These are phyloP conservation scores for Nicator chloris DNA, from an alignment of 2,113 vertebrate genomes.

Conservation along the genomic window DNA sequence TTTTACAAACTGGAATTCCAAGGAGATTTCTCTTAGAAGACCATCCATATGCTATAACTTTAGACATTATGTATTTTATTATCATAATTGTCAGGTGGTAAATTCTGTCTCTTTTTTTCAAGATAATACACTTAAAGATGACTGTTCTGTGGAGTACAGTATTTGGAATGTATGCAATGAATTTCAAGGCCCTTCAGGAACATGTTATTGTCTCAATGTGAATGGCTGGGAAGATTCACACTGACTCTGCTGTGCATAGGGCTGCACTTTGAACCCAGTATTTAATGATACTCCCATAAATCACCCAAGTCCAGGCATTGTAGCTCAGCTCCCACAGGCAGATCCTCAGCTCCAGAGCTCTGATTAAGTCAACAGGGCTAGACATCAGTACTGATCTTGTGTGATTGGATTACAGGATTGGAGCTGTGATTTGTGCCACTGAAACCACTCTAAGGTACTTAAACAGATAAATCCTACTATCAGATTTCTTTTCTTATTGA, in stretches of 20 bases:
- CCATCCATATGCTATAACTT: background rate
- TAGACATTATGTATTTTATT: background rate
- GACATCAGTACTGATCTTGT: background rate
- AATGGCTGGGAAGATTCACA: background rate
- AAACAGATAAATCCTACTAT: slow-evolving; percentile 8
- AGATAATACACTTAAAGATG: background rate
- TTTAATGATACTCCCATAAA: background rate
- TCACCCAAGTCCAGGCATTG: background rate
- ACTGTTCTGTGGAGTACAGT: background rate
- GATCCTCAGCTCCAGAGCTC: background rate
- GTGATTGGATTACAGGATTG: slow-evolving; percentile 27
- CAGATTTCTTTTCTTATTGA: background rate
- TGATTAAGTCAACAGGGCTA: background rate
- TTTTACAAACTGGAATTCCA: background rate
- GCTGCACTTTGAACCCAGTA: background rate
- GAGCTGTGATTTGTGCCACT: background rate
- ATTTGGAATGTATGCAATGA: background rate
- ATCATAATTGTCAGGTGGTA: background rate
- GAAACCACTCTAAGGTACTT: slow-evolving; percentile 8
- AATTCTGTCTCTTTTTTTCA: background rate
- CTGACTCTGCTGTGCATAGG: background rate
- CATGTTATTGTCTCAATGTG: background rate
- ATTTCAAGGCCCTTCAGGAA: background rate
- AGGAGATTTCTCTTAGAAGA: background rate
- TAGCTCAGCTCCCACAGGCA: background rate